Evolutionary conservation across 2,797 vertebrate species (phyloP).

Genomic region (Monodelphis domestica): DNA sequence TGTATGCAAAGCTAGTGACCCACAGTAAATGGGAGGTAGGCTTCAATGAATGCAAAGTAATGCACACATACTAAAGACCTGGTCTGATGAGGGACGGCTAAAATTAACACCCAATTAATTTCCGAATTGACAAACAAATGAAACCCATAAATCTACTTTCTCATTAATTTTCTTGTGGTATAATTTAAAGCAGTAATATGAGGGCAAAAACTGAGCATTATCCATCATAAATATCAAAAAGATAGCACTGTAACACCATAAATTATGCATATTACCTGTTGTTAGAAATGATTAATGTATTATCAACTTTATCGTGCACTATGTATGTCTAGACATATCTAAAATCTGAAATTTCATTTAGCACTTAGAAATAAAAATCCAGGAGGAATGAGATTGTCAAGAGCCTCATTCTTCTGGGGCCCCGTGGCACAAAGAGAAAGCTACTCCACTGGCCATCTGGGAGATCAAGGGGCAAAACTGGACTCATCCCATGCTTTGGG

Average conservation of each 20-base stretch:
- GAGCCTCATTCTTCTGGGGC: slow-evolving; percentile 11
- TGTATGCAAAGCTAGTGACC: slow-evolving; percentile 99
- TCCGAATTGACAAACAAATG: slow-evolving; percentile 99
- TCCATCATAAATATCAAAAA: slow-evolving; percentile 99
- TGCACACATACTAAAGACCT: slow-evolving; percentile 91
- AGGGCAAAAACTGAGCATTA: slow-evolving; percentile 94
- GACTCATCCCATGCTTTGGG: slow-evolving; percentile 37
- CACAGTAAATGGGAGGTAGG: slow-evolving; percentile 94
- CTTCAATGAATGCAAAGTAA: slow-evolving; percentile 97
- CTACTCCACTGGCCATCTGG: not conserved
- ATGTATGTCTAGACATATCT: slow-evolving; percentile 84
- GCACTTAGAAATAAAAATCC: slow-evolving; percentile 73
- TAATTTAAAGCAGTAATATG: slow-evolving; percentile 99
- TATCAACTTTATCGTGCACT: slow-evolving; percentile 88
- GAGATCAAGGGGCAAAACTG: not conserved
- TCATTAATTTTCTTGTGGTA: slow-evolving; percentile 98
- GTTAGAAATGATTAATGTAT: slow-evolving; percentile 92
- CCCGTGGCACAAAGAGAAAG: slow-evolving; percentile 1
- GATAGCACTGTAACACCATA: slow-evolving; percentile 94
- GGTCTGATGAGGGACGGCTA: slow-evolving; percentile 96
- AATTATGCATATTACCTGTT: slow-evolving; percentile 93
- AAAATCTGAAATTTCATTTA: slow-evolving; percentile 89
- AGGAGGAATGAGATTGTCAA: slow-evolving; percentile 39
- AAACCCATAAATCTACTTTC: slow-evolving; percentile 99
- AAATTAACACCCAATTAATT: slow-evolving; percentile 99